A percentile compares a stretch with the other conserved stretches of the same genome.
These are phyloP conservation scores for Pammene fasciana DNA, from an alignment of 2,888 invertebrate genomes.

Conservation along the genomic window DNA sequence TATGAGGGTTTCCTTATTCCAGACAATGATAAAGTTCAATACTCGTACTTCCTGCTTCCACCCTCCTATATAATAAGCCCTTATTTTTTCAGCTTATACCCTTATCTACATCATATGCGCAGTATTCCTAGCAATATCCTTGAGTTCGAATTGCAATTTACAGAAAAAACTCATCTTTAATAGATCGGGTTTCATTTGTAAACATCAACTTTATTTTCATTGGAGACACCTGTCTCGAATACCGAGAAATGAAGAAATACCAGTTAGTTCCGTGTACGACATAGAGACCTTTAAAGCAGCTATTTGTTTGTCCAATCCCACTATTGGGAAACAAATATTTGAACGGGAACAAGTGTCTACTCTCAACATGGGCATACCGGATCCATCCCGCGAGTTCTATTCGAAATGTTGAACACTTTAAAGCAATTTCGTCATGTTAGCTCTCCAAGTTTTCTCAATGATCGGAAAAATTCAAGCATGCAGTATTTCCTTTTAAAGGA, in stretches of 20 bases:
- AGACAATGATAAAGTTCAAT: neutral
- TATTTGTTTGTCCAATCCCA: conserved; percentile 31
- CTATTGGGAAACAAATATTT: conserved; percentile 35
- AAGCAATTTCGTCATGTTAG: conserved; percentile 10
- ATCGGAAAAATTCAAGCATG: conserved; percentile 24
- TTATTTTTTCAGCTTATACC: neutral
- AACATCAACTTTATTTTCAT: conserved; percentile 16
- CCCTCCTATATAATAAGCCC: neutral
- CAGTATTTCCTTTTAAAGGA: conserved; percentile 21
- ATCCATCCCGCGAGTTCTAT: conserved; percentile 9
- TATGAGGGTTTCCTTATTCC: conserved; percentile 16
- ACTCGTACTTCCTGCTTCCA: neutral
- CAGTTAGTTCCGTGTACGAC: conserved; percentile 27
- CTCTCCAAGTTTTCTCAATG: conserved; percentile 14
- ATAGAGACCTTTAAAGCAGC: conserved; percentile 28
- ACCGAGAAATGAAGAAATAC: conserved; percentile 35
- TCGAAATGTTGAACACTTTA: conserved; percentile 13
- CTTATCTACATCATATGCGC: neutral
- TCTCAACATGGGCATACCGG: conserved; percentile 11
- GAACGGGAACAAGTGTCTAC: conserved; percentile 24
- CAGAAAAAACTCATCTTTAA: conserved; percentile 16
- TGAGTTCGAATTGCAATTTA: conserved; percentile 1
- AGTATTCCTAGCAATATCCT: conserved; percentile 1
- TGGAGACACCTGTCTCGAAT: conserved; percentile 20
- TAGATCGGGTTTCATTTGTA: conserved; percentile 22